Evolutionary conservation across 2,888 invertebrate genomes (phyloP), one percentile per base, ranked within the genome.

Genomic region (Atherix ibis): DNA sequence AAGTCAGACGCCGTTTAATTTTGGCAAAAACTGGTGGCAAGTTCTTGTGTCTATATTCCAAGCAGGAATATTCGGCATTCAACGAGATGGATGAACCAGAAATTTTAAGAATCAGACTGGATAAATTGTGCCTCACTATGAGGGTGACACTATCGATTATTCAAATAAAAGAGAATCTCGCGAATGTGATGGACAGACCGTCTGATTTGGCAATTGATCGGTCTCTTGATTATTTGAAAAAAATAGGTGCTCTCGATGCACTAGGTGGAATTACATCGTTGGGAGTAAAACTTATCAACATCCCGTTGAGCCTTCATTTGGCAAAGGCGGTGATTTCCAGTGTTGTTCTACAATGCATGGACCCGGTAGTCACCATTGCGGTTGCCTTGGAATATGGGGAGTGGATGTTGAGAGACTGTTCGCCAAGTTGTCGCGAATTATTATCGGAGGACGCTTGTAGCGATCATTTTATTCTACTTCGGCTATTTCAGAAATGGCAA

Each of bases 251-350:
- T 1, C 58, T 92, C 22, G 84, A 88, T 43, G 70, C 76, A 0
- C 73, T 76, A 64, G 89, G 91, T 58, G 80, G 83, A 5, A 26
- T 35, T 5, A 89, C 88, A 0, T 76, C 78, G 48, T 66, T 91
- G 31, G 92, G 92, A 0, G 76, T 76, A 41, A 83, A 91, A 51
- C 62, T 94, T 31, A 65, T 89, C n/a, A 87, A 92, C 56, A 63
- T 95, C 29, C 85, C 92, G 0, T 70, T 94, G 3, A 89, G 92
- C 47, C 89, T 92, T 1, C 75, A 82, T 45, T 64, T 88, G 15
- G 91, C 87, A 1, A 91, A 94, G 62, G 83, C 88, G 74, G 64
- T 95, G 40, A 65, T 95, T 1, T 87, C 85, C 55, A 78, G 85
- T 4, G 78, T 88, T 34, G 76, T 91, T 2, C 69, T 94, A 47